phyloP scores from a whole-genome alignment of 1,140 invertebrate genomes.

The Drosophila subobscura region DNA sequence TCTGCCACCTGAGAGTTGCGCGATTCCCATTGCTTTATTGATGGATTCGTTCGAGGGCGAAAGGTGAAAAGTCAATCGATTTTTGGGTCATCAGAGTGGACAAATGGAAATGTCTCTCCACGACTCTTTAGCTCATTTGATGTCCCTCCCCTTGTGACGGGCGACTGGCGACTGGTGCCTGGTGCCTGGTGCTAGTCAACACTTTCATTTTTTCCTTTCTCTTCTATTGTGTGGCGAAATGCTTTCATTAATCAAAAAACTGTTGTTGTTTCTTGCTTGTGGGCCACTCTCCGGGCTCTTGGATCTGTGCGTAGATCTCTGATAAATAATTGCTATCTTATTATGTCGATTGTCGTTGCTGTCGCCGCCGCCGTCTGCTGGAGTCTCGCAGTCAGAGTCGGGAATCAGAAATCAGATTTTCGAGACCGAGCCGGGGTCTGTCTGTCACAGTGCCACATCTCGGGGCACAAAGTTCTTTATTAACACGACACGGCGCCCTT shows the following conservation, averaged over 20 bases:
- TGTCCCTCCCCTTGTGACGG: neutral
- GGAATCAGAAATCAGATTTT: neutral
- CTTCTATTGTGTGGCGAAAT: slow-evolving; percentile 58
- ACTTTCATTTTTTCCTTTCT: slow-evolving; percentile 77
- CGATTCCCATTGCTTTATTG: slow-evolving; percentile 13
- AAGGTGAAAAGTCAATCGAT: slow-evolving; percentile 44
- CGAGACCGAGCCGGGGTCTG: neutral
- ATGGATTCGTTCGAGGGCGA: slow-evolving; percentile 17
- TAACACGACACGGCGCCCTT: slow-evolving; percentile 63
- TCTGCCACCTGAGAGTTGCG: neutral
- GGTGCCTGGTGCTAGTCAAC: slow-evolving; percentile 56
- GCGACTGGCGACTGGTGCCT: neutral
- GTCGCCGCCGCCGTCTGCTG: slow-evolving; percentile 53
- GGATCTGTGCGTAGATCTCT: slow-evolving; percentile 18
- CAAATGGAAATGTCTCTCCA: slow-evolving; percentile 61
- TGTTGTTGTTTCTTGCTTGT: slow-evolving; percentile 46
- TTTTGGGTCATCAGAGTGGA: slow-evolving; percentile 29
- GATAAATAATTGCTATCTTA: slow-evolving; percentile 81
- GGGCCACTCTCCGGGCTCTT: too few species aligned
- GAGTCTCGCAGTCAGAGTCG: slow-evolving; percentile 29
- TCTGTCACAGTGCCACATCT: slow-evolving; percentile 10
- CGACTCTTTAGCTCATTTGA: neutral
- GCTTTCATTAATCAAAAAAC: slow-evolving; percentile 78
- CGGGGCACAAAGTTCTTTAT: slow-evolving; percentile 64
- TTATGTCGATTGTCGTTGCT: slow-evolving; percentile 79